A percentile compares a stretch with the other conserved stretches of the same genome.
These are phyloP conservation scores for Monochamus saltuarius DNA, from an alignment of 1,140 invertebrate species.

Conservation along the genomic window DNA sequence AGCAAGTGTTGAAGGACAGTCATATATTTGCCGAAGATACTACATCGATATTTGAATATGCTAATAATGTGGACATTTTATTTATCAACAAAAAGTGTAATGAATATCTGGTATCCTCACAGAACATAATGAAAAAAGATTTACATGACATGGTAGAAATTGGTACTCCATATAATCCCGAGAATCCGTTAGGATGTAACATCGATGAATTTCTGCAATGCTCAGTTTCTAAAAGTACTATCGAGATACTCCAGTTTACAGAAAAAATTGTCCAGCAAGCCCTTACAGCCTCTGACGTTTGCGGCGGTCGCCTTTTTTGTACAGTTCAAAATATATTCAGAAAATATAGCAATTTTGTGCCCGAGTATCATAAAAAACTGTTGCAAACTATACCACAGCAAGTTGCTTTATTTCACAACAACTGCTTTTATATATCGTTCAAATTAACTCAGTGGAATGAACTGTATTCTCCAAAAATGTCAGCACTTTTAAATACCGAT, in stretches of 20 bases:
- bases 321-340: conserved; percentile 74
- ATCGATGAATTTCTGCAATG: conserved; percentile 53
- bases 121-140: conserved; percentile 77
- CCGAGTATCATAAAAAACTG: conserved; percentile 75
- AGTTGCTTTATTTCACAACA: conserved; percentile 89
- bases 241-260: conserved; percentile 69
- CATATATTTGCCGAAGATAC: conserved; percentile 57
- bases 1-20: conserved; percentile 61
- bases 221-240: conserved; percentile 59
- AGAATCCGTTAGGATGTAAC: conserved; percentile 25
- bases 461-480: conserved; percentile 21
- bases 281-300: conserved; percentile 58
- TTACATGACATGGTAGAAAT: conserved; percentile 73
- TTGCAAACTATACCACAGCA: conserved; percentile 82
- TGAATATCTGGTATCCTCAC: conserved; percentile 68
- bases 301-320: conserved; percentile 68
- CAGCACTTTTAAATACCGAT: conserved; percentile 5
- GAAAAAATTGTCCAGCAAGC: conserved; percentile 74
- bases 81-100: conserved; percentile 79
- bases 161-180: conserved; percentile 46
- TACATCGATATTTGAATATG: conserved; percentile 59
- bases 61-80: conserved; percentile 73
- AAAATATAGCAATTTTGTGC: conserved; percentile 75
- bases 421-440: conserved; percentile 86
- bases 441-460: conserved; percentile 62